Percentiles rank a stretch among this genome's conserved stretches.
Evolutionary conservation across 2,797 vertebrate species (phyloP).

Genomic region (Hoplostethus atlanticus): DNA sequence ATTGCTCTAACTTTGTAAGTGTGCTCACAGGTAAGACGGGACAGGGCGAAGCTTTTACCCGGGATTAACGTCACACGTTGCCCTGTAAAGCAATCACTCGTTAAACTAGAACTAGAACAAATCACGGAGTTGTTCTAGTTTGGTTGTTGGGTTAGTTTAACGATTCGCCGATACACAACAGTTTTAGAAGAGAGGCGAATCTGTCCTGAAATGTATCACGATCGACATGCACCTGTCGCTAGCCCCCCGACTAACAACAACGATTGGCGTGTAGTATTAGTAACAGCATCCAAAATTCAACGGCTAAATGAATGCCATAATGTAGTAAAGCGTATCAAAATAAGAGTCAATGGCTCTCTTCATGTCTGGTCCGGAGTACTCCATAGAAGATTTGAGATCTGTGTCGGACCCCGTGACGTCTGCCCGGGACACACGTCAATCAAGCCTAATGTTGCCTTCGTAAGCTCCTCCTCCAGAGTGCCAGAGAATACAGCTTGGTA

Average conservation of each 20-base stretch:
- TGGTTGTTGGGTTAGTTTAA: fast-evolving
- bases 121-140: neutral
- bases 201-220: conserved; percentile 37
- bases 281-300: neutral
- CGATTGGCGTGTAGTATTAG: neutral
- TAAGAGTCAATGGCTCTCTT: neutral
- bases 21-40: conserved; percentile 10
- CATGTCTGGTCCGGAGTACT: neutral
- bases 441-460: conserved; percentile 69
- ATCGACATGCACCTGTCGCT: conserved; percentile 75
- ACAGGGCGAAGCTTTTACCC: conserved; percentile 13
- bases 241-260: neutral
- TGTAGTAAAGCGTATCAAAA: no score
- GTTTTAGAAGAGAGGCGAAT: conserved; percentile 17
- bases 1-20: conserved; percentile 47
- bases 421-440: conserved; percentile 63
- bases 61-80: conserved; percentile 22
- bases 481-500: neutral
- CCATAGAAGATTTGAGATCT: neutral
- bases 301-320: no score
- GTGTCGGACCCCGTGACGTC: conserved; percentile 31
- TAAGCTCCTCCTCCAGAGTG: conserved; percentile 19
- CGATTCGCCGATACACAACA: neutral
- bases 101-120: no score
- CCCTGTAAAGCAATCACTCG: neutral